Conservation (phyloP, 1,140 invertebrate genomes). For the Fopius arisanus region DNA sequence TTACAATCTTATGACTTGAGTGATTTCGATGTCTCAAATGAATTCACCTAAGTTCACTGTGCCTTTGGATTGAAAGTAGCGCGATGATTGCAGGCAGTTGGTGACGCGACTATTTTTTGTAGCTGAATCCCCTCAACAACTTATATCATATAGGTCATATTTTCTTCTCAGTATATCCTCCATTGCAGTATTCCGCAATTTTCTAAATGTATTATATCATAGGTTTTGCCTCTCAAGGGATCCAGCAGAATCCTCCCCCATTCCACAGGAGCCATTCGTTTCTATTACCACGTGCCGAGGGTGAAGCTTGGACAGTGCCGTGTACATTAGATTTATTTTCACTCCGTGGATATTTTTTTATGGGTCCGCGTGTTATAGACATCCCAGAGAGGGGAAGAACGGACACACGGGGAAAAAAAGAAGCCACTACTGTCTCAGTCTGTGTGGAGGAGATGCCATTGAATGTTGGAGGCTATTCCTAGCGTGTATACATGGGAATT, state of each 20-base stretch:
- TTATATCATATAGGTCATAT: neutral
- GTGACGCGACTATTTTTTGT: too few species aligned
- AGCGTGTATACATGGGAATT: conserved; percentile 18
- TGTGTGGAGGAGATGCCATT: conserved; percentile 2
- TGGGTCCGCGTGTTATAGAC: conserved; percentile 48
- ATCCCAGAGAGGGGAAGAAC: conserved; percentile 16
- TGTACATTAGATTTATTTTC: conserved; percentile 63
- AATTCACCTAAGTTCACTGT: too few species aligned
- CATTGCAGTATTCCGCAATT: neutral
- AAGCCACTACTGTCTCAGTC: neutral
- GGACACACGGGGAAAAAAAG: conserved; percentile 32
- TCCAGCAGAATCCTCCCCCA: neutral
- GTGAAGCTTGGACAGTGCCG: conserved; percentile 17
- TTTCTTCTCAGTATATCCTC: neutral
- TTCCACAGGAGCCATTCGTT: conserved; percentile 50
- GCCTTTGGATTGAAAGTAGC: too few species aligned
- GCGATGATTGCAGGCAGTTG: too few species aligned
- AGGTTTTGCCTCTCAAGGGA: neutral
- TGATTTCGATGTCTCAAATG: too few species aligned
- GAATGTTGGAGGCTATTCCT: conserved; percentile 7
- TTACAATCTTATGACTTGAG: too few species aligned
- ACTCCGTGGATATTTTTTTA: conserved; percentile 61
- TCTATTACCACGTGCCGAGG: conserved; percentile 58
- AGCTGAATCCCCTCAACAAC: too few species aligned
- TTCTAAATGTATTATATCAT: neutral